These are phyloP conservation scores for Ryuthela nishihirai DNA, from an alignment of 2,888 invertebrate genomes.

Conservation along the genomic window DNA sequence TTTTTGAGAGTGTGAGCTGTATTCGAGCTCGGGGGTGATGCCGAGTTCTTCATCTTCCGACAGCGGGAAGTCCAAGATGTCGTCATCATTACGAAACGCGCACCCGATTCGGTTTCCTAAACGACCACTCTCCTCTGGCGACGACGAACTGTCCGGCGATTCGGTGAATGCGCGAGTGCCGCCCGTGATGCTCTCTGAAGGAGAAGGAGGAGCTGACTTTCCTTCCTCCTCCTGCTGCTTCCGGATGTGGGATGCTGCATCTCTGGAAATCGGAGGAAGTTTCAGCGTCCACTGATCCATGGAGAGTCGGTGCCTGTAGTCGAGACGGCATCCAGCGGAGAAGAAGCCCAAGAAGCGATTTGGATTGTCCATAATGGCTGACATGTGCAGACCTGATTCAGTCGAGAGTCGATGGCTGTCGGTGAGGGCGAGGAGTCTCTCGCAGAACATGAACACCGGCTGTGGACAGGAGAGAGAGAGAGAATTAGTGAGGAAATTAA, in stretches of 20 bases:
- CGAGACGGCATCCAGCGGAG: slow-evolving; percentile 8
- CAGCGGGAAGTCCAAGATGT: neutral
- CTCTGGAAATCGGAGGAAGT: slow-evolving; percentile 10
- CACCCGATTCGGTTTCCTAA: slow-evolving; percentile 8
- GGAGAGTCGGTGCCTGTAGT: too few species aligned
- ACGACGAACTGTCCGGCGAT: slow-evolving; percentile 16
- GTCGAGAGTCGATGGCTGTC: neutral
- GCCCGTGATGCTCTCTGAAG: slow-evolving; percentile 16
- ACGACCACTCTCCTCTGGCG: slow-evolving; percentile 10
- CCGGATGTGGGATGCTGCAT: slow-evolving; percentile 10
- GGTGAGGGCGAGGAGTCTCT: slow-evolving; percentile 57
- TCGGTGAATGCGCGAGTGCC: slow-evolving; percentile 22
- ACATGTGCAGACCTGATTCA: neutral
- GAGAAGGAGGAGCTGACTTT: slow-evolving; percentile 25
- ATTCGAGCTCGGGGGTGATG: slow-evolving; percentile 22
- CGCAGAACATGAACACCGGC: slow-evolving; percentile 72
- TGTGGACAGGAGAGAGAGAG: slow-evolving; percentile 51
- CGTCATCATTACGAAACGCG: slow-evolving; percentile 8
- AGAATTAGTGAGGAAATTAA: too few species aligned
- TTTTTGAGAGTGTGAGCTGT: too few species aligned
- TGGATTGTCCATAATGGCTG: slow-evolving; percentile 10
- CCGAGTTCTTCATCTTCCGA: slow-evolving; percentile 25
- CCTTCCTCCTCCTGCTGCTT: slow-evolving; percentile 24
- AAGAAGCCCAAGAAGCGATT: slow-evolving; percentile 25
- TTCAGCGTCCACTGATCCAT: too few species aligned